Base-by-base conservation (phyloP, 2,888 invertebrate species). In the Drosophila neoperkinsi region DNA sequence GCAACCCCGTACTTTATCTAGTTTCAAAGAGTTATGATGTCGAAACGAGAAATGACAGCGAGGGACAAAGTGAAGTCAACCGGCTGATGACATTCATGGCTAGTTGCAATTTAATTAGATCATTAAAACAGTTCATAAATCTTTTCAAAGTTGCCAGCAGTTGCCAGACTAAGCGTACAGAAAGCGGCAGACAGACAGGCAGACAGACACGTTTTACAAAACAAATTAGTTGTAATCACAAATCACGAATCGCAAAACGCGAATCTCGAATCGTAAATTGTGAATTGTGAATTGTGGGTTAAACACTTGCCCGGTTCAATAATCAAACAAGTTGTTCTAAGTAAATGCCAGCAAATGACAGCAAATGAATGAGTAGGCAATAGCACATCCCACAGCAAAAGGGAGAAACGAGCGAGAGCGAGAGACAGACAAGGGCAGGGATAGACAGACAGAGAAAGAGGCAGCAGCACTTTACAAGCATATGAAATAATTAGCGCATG, bases 51-150 rank as follows among this genome's bases (percentile, higher is more conserved):
- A 71, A 53, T 60, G 41, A 43, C 25, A 56, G 65, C 62, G 60
- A 34, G 50, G 10, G 41, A n/a, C 46, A 79, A 63, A 62, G 66
- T 80, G 74, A 75, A 77, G 65, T 74, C 74, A 82, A 73, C 68
- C 73, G 75, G 33, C 68, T 63, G 84, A 77, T 78, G 80, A 74
- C 84, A 89, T 89, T 89, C 88, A 87, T 74, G 88, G 90, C 91
- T 88, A 85, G 90, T 82, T 87, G 87, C 86, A 79, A 87, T 90
- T 91, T 90, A 92, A 92, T 90, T 91, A 88, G 87, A 90, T 90
- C 86, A 83, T 90, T 91, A 89, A 90, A 82, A 74, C 84, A 81
- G 83, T 83, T 82, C 84, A 91, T 91, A 92, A 91, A 91, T 91
- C 91, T 91, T 87, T 77, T 68, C 61, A 53, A 66, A 77, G 65